Base-by-base conservation (phyloP, 2,797 vertebrate genomes). In the Bradypus variegatus region DNA sequence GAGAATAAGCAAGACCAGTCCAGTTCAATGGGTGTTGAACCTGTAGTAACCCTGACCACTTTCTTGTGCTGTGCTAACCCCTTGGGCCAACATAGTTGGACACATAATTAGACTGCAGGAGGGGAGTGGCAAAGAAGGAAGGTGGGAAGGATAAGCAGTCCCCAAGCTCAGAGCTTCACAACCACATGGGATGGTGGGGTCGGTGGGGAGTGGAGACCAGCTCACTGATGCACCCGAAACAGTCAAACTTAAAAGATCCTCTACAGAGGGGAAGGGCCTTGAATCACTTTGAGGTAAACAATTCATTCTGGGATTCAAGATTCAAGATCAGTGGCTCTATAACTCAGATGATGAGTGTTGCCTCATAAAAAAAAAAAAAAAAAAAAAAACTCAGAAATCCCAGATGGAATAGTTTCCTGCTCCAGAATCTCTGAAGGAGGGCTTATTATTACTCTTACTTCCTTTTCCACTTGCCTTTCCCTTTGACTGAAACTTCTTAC, bases 101-200 rank as follows among this genome's bases (percentile, higher is more conserved):
- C 48, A 19, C 12, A 48, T 29, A 60, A 23, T 14, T 25, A 18
- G 41, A 23, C 36, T 1, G 33, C 36, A 41, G 21, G 19, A 76
- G 36, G 82, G 4, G 41, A 8, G 4, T 9, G 21, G 0, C 0
- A 16, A 80, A 48, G 55, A 12, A 0, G 0, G 18, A 73, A 72
- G 31, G 29, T 18, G 13, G 41, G 58, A 55, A 21, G 62, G 55
- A 19, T 0, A 8, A 33, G 18, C n/a, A 23, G 86, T 36, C 4
- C 0, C 29, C 2, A 33, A 11, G 38, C 62, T 55, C 36, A 11
- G 18, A 25, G 64, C 45, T 7, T 21, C 78, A 2, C 2, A 5
- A 9, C 29, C 1, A 2, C 9, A 23, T 1, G 16, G 77, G 41
- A 45, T 45, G 41, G 41, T 45, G 41, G 41, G 41, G 41, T 45